Evolutionary conservation across 2,113 vertebrate species (phyloP).

Genomic region (Pseudorhombus dupliciocellatus): DNA sequence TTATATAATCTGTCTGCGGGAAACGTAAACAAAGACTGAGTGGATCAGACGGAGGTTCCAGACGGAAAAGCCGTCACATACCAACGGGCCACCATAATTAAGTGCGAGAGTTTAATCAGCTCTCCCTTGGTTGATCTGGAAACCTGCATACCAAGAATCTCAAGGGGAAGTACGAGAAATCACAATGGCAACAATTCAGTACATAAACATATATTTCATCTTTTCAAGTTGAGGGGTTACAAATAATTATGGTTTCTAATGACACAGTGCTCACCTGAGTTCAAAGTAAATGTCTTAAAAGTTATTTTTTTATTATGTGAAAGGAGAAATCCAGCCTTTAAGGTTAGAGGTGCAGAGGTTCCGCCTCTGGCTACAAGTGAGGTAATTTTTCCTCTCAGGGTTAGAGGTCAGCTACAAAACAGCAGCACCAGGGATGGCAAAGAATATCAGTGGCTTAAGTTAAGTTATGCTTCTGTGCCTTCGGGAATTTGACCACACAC

Average conservation of each 20-base stretch:
- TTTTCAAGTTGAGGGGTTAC: no score
- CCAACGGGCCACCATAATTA: slow-evolving; percentile 42
- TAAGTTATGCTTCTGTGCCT: background rate
- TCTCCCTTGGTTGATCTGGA: slow-evolving; percentile 22
- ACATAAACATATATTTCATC: no score
- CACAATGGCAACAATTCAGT: background rate
- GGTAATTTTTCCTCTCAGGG: slow-evolving; percentile 1
- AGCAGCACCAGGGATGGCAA: background rate
- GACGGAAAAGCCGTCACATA: slow-evolving; percentile 35
- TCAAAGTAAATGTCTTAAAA: no score
- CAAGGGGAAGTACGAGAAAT: background rate
- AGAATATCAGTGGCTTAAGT: background rate
- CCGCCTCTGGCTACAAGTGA: background rate
- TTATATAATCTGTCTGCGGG: slow-evolving; percentile 70
- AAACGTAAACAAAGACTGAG: slow-evolving; percentile 62
- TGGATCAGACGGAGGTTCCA: slow-evolving; percentile 31
- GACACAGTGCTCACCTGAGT: no score
- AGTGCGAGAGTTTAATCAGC: slow-evolving; percentile 47
- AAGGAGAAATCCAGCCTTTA: background rate
- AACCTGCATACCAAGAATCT: background rate
- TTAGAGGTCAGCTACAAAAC: slow-evolving; percentile 11
- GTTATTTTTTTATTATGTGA: background rate
- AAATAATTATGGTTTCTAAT: no score
- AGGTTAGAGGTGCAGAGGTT: background rate
- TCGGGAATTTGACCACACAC: background rate